These are phyloP conservation scores for Abrostola triplasia DNA, from an alignment of 2,888 invertebrate genomes.

Conservation along the genomic window DNA sequence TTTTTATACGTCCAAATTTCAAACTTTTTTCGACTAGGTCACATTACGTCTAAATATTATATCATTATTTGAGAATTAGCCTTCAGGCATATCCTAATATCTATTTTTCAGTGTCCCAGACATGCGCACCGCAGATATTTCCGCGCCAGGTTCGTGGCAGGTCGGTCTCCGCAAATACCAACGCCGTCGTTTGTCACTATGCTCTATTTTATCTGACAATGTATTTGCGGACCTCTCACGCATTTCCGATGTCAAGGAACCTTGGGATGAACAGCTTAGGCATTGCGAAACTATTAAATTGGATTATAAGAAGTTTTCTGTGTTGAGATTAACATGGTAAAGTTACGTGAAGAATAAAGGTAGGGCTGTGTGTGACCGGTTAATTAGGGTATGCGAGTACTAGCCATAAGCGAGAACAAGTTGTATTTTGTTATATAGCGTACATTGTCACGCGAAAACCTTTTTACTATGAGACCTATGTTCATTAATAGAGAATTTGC, in stretches of 20 bases:
- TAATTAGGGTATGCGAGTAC: neutral
- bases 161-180: constrained; percentile 20
- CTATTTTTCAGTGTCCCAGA: neutral
- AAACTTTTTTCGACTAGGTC: too few species aligned
- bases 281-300: neutral
- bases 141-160: constrained; percentile 14
- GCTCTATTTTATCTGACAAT: constrained; percentile 33
- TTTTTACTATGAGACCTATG: neutral
- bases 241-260: constrained; percentile 37
- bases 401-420: neutral
- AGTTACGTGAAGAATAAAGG: neutral
- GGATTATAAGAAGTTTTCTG: too few species aligned
- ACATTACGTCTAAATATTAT: too few species aligned
- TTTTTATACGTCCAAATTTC: too few species aligned
- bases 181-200: constrained; percentile 22
- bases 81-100: neutral
- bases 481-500: neutral
- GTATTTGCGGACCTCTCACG: constrained; percentile 40
- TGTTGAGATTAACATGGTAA: too few species aligned
- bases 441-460: neutral
- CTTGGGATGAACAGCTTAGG: constrained; percentile 7
- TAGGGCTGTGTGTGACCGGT: neutral
- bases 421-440: neutral
- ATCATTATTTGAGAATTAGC: too few species aligned
- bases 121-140: constrained; percentile 19